These are phyloP conservation scores for Calephelis virginiensis DNA, from an alignment of 1,140 invertebrate genomes.

Conservation along the genomic window DNA sequence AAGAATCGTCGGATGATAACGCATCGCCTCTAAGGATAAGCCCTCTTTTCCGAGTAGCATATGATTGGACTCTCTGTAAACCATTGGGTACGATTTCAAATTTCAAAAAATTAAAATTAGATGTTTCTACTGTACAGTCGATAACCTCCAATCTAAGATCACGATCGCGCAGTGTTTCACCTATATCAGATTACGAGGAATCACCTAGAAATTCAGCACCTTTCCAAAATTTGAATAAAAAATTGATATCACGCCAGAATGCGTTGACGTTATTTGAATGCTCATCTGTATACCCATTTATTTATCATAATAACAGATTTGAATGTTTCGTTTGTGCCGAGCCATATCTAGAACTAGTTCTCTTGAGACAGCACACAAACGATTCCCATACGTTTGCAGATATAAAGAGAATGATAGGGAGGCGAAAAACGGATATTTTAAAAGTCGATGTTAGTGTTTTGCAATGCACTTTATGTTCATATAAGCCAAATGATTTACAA, in stretches of 20 bases:
- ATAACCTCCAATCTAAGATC: constrained; percentile 1
- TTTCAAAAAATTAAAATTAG: constrained; percentile 2
- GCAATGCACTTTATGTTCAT: constrained; percentile 52
- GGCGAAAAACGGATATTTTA: constrained; percentile 53
- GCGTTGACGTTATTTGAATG: constrained; percentile 62
- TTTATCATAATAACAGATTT: constrained; percentile 66
- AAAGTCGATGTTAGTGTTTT: constrained; percentile 65
- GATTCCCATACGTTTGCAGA: constrained; percentile 52
- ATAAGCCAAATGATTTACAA: constrained; percentile 40
- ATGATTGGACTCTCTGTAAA: constrained; percentile 7
- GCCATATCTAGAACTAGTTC: constrained; percentile 51
- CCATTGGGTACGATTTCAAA: constrained; percentile 12
- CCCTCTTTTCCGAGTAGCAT: constrained; percentile 11
- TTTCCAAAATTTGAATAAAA: constrained; percentile 31
- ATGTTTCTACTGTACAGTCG: neutral
- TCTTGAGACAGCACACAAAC: constrained; percentile 55
- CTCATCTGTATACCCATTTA: constrained; percentile 63
- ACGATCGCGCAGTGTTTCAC: constrained; percentile 49
- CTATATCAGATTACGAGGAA: constrained; percentile 29
- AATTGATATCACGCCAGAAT: constrained; percentile 52
- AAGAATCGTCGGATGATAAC: constrained; percentile 9
- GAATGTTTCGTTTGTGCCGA: constrained; percentile 67
- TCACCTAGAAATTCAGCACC: constrained; percentile 14
- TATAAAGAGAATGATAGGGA: constrained; percentile 57
- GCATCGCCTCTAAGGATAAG: constrained; percentile 14